Base-by-base conservation (phyloP, 2,797 vertebrate species). In the Hippocampus kuda region DNA sequence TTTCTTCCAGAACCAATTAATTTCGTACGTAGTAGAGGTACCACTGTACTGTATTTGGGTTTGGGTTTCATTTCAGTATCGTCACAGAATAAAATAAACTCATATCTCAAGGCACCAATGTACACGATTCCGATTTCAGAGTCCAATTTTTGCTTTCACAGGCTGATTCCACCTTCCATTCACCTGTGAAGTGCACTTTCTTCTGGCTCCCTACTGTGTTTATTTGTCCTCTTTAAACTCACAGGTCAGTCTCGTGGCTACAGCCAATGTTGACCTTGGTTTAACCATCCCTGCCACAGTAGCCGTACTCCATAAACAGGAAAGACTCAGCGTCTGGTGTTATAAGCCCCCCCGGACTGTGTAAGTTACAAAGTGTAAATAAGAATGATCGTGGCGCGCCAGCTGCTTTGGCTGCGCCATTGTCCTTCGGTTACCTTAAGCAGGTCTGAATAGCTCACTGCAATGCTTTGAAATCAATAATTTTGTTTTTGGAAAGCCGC, bases 241-340 rank as follows among this genome's bases (percentile, higher is more conserved):
- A 81, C 80, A 74, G 86, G 86, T 88, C 83, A 65, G 13, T 27
- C 63, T 48, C 5, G 44, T 70, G 71, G 77, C 69, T 74, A 24
- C 77, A 81, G 81, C 83, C 75, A 70, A 80, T 77, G 84, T 82
- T 89, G 90, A 90, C 88, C 88, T 86, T 85, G 87, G 80, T 48
- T 88, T 81, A 82, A 79, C 75, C 82, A 79, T 84, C 82, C 80
- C 84, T 85, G 78, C 79, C 85, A 83, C 84, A 77, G 82, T 76
- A 79, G 82, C 77, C 79, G 74, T 80, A 85, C 79, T 78, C 87
- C 79, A 84, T 89, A 90, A 90, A 91, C 73, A 75, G 81, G 85
- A 82, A 85, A 86, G 81, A 86, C 78, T 30, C 46, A 65, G 77
- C 74, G 83, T 79, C 79, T 78, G 74, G 51, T 79, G 81, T 84